Evolutionary conservation across 2,888 invertebrate genomes (phyloP).

Genomic region (Drosophila melanocephala): DNA sequence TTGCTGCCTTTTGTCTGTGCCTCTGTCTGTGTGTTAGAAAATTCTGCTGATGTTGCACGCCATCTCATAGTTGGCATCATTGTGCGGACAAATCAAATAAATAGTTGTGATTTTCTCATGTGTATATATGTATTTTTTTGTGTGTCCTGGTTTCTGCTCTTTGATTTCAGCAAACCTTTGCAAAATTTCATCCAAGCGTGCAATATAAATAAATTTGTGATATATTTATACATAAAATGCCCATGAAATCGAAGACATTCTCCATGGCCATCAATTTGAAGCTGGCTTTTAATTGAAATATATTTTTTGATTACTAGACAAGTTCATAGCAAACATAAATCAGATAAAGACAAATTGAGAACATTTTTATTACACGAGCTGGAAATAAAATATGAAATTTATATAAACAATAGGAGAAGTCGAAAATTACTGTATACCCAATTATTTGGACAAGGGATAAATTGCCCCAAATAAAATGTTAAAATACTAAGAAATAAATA

Average conservation of each 20-base stretch:
- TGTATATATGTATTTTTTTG: constrained; percentile 21
- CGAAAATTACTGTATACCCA: neutral
- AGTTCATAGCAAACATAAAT: constrained; percentile 22
- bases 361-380: neutral
- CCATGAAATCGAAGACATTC: constrained; percentile 41
- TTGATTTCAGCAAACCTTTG: constrained; percentile 68
- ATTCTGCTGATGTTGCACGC: constrained; percentile 76
- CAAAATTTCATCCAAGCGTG: constrained; percentile 57
- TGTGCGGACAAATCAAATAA: constrained; percentile 78
- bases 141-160: constrained; percentile 54
- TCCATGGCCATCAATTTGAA: constrained; percentile 33
- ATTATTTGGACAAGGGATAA: neutral
- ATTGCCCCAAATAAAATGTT: neutral
- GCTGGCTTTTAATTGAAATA: constrained; percentile 63
- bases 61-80: constrained; percentile 73
- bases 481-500: neutral
- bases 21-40: constrained; percentile 39
- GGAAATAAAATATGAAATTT: neutral
- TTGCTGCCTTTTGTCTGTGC: constrained; percentile 61
- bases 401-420: neutral
- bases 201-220: constrained; percentile 45
- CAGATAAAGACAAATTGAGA: constrained; percentile 12
- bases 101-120: constrained; percentile 73
- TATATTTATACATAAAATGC: constrained; percentile 38
- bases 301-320: constrained; percentile 41